Evolutionary conservation across 2,888 invertebrate genomes (phyloP).

Genomic region (Phyto melanocephala): DNA sequence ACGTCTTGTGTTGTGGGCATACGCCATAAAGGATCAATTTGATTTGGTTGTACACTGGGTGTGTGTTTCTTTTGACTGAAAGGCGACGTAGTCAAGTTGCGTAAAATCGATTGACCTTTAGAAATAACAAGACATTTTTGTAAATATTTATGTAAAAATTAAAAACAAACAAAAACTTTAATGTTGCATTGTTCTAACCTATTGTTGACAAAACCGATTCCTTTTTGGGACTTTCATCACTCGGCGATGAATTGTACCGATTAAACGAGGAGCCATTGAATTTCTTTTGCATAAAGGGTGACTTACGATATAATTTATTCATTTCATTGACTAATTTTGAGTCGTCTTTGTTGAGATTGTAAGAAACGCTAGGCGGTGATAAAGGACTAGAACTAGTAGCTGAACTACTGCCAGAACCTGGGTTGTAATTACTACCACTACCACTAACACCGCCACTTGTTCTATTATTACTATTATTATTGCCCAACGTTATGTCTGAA

Average conservation of each 20-base stretch:
- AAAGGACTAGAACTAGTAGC: slow-evolving; percentile 67
- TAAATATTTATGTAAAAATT: no score
- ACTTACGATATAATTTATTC: slow-evolving; percentile 76
- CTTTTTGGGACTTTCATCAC: slow-evolving; percentile 75
- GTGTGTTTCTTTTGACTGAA: slow-evolving; percentile 77
- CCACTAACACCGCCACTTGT: background rate
- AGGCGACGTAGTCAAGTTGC: slow-evolving; percentile 77
- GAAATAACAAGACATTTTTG: background rate
- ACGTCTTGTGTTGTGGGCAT: slow-evolving; percentile 64
- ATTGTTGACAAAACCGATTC: slow-evolving; percentile 77
- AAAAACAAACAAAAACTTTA: no score
- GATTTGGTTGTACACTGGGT: slow-evolving; percentile 66
- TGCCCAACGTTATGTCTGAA: background rate
- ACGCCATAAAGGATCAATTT: slow-evolving; percentile 69
- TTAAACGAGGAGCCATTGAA: slow-evolving; percentile 68
- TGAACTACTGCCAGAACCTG: slow-evolving; percentile 67
- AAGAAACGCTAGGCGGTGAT: slow-evolving; percentile 65
- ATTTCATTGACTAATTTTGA: slow-evolving; percentile 71
- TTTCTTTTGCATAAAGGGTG: slow-evolving; percentile 78
- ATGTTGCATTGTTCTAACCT: slow-evolving; percentile 68
- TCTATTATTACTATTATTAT: slow-evolving; percentile 4
- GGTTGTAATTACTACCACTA: slow-evolving; percentile 43
- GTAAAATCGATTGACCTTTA: slow-evolving; percentile 76
- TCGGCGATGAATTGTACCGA: slow-evolving; percentile 67
- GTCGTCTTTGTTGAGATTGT: slow-evolving; percentile 56